phyloP scores from a whole-genome alignment of 2,113 vertebrate genomes.

The Plestiodon gilberti region DNA sequence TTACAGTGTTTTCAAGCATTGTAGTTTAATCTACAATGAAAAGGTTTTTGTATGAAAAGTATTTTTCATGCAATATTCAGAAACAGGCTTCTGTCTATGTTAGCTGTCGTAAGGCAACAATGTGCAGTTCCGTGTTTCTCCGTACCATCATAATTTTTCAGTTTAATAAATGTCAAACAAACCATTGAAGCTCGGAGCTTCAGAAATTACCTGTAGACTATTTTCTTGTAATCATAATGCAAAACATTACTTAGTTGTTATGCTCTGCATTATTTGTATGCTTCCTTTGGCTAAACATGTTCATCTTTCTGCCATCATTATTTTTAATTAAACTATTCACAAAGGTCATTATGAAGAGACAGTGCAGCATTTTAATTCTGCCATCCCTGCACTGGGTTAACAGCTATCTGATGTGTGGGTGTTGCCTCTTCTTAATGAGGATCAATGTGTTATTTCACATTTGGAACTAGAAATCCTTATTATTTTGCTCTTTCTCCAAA shows the following conservation, averaged over 20 bases:
- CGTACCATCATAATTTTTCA: neutral
- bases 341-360: conserved; percentile 19
- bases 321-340: conserved; percentile 13
- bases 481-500: conserved; percentile 33
- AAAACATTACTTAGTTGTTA: conserved; percentile 5
- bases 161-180: neutral
- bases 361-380: conserved; percentile 1
- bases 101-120: neutral
- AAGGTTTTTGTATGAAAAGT: too few species aligned
- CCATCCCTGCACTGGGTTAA: neutral
- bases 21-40: neutral
- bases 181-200: neutral
- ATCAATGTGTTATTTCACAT: conserved; percentile 53
- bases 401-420: conserved; percentile 52
- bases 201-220: neutral
- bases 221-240: neutral
- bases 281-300: neutral
- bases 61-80: conserved; percentile 12
- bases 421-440: conserved; percentile 57
- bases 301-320: conserved; percentile 5
- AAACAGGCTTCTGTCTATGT: neutral
- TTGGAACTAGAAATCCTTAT: conserved; percentile 47
- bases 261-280: conserved; percentile 7
- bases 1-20: neutral
- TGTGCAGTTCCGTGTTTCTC: conserved; percentile 20